phyloP scores from a whole-genome alignment of 2,113 vertebrate genomes.

The Bufo bufo region DNA sequence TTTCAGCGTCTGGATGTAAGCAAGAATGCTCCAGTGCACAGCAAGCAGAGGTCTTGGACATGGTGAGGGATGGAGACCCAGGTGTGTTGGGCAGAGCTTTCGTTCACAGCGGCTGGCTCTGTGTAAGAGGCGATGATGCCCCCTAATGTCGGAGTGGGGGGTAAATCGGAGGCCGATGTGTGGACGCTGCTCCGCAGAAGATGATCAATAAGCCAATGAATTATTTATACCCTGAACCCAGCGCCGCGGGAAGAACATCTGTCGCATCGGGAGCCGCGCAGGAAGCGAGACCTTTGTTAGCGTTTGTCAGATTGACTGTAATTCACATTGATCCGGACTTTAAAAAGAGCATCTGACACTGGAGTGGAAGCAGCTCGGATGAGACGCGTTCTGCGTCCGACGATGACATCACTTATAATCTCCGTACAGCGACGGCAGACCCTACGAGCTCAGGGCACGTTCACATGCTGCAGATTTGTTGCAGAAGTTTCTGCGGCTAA shows the following conservation, averaged over 20 bases:
- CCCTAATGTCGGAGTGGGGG: background rate
- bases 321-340: constrained; percentile 63
- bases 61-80: too few relatives aligned
- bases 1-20: too few relatives aligned
- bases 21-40: background rate
- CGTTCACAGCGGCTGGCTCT: too few relatives aligned
- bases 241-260: constrained; percentile 50
- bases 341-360: constrained; percentile 63
- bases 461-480: too few relatives aligned
- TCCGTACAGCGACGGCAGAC: too few relatives aligned
- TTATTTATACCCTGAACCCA: constrained; percentile 63
- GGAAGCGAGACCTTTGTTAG: constrained; percentile 54
- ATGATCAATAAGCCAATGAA: constrained; percentile 65
- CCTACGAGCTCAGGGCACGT: too few relatives aligned
- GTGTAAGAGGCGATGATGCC: background rate
- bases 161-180: background rate
- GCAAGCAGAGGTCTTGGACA: background rate
- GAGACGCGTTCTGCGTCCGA: background rate
- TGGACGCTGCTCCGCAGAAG: constrained; percentile 43
- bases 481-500: too few relatives aligned
- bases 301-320: constrained; percentile 60
- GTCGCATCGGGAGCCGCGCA: constrained; percentile 56
- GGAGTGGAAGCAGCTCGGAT: background rate
- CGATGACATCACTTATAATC: too few relatives aligned
- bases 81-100: too few relatives aligned